Base-by-base conservation (phyloP, 2,797 vertebrate species). In the Echiichthys vipera region DNA sequence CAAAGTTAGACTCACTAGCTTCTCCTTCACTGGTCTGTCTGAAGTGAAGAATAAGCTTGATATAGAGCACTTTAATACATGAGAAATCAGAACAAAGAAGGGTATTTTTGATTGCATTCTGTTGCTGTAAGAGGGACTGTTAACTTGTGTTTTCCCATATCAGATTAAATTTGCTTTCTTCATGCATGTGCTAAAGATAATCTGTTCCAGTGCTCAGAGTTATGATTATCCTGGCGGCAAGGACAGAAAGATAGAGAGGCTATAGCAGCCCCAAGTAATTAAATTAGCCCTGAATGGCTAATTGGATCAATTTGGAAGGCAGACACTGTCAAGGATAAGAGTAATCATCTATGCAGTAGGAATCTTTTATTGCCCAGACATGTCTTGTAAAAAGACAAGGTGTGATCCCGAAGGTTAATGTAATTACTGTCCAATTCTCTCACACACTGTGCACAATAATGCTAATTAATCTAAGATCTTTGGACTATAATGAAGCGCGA, bases 281-380 rank as follows among this genome's bases (percentile, higher is more conserved):
- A 89, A 93, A 94, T 93, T 93, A 94, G 83, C 89, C 90, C 87
- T 83, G 83, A 93, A 90, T 91, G 85, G 91, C 92, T 95, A 94
- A 94, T 94, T 94, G 92, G 91, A 94, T 94, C 91, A 92, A 91
- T 94, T 92, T 93, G 81, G 89, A 86, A 93, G 90, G 91, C 91
- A 94, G 92, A 91, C 89, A 89, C 90, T 92, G 91, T 93, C 91
- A 91, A 92, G 90, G 92, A 93, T 93, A 93, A 91, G 91, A 89
- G 90, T 90, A 94, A 94, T 93, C 90, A 92, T 93, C 90, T 93
- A 86, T 90, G 87, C 89, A 91, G 87, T 83, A 84, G 88, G 88
- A 91, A 91, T 93, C 88, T 90, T 91, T 91, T 90, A 89, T 89
- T 88, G 85, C 89, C 86, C 75, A 88, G 91, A 89, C 90, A 88